Conservation (phyloP, 2,888 invertebrate species). For the Pinctada fucata region DNA sequence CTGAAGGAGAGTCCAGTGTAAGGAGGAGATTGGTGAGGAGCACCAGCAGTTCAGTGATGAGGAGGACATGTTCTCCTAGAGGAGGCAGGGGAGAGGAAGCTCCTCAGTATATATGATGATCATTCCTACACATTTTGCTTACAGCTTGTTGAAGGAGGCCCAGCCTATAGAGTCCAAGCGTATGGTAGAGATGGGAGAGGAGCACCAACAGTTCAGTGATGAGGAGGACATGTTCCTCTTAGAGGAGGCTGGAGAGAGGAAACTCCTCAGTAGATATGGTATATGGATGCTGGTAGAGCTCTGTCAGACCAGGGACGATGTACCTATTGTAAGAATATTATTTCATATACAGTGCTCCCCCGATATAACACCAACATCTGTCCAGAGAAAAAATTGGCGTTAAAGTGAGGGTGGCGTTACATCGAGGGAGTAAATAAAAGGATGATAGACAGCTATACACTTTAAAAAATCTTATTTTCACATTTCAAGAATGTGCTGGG, state of each 20-base stretch:
- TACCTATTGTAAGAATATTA: constrained; percentile 77
- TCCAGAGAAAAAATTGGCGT: no score
- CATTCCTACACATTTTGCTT: no score
- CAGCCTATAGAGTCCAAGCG: constrained; percentile 74
- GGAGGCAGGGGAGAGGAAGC: constrained; percentile 71
- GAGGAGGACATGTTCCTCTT: constrained; percentile 71
- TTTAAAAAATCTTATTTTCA: no score
- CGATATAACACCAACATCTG: no score
- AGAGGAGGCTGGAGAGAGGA: constrained; percentile 71
- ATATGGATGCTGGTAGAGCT: constrained; percentile 98
- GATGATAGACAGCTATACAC: no score
- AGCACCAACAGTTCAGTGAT: constrained; percentile 78
- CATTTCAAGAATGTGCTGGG: no score
- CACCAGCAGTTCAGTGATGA: constrained; percentile 78
- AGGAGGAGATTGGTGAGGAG: constrained; percentile 76
- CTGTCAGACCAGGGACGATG: constrained; percentile 79
- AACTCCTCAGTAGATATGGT: constrained; percentile 83
- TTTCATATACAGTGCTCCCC: no score
- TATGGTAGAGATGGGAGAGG: constrained; percentile 75
- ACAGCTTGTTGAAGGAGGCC: constrained; percentile 90
- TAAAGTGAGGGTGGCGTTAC: no score
- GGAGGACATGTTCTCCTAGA: constrained; percentile 69
- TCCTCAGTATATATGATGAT: constrained; percentile 84
- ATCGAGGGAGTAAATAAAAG: no score
- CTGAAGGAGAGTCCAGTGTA: constrained; percentile 88